Percentiles rank a stretch among this genome's conserved stretches.
phyloP scores from a whole-genome alignment of 2,797 vertebrate species.

The Bucorvus abyssinicus region DNA sequence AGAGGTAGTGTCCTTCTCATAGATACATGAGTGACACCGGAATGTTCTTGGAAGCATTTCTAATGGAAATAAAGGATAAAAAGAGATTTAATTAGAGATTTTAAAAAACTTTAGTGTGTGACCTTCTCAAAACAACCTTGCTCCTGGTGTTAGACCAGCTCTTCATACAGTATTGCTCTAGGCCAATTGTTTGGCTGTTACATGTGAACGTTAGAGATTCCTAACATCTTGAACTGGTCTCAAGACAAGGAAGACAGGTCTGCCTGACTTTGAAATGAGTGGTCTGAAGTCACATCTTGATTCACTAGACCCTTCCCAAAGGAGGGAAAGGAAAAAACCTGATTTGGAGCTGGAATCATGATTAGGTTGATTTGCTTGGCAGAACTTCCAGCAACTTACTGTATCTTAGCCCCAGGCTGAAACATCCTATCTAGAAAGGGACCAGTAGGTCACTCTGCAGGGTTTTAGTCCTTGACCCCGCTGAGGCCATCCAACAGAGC shows the following conservation, averaged over 20 bases:
- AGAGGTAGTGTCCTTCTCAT: rapidly evolving
- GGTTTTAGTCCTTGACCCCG: background rate
- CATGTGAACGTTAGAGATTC: background rate
- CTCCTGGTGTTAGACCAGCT: background rate
- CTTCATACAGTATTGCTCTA: background rate
- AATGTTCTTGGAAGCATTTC: background rate
- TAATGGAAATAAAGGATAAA: background rate
- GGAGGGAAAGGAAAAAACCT: background rate
- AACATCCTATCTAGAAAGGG: background rate
- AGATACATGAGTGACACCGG: rapidly evolving
- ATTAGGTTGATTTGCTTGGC: background rate
- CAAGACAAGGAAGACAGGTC: background rate
- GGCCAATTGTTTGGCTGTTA: background rate
- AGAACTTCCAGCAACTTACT: background rate
- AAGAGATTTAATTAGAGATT: background rate
- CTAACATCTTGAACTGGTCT: background rate
- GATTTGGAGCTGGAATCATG: background rate
- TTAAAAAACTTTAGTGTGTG: background rate
- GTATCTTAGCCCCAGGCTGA: background rate
- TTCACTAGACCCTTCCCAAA: background rate
- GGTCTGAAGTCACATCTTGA: background rate
- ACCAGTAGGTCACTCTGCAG: background rate
- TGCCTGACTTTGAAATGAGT: background rate
- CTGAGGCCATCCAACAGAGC: background rate
- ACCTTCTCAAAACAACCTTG: background rate